phyloP scores from a whole-genome alignment of 2,113 vertebrate species.

The Aldabrachelys gigantea region DNA sequence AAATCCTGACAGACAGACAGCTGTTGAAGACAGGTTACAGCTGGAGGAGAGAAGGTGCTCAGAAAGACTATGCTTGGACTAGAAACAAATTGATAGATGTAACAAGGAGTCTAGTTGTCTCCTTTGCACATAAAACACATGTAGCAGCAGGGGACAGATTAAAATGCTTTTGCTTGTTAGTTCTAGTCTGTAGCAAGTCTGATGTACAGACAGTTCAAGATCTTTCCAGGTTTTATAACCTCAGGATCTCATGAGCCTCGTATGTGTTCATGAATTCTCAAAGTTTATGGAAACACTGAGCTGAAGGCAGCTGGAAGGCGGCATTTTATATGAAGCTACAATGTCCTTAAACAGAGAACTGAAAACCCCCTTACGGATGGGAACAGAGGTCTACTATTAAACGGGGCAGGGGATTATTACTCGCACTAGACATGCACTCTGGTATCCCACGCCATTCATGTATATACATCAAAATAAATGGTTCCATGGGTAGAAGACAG shows the following conservation, averaged over 20 bases:
- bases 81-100: rapidly evolving
- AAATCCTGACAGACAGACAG: background rate
- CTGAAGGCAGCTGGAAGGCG: background rate
- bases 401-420: background rate
- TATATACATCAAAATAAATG: background rate
- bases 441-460: rapidly evolving
- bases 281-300: background rate
- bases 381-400: background rate
- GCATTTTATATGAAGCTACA: background rate
- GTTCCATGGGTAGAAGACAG: background rate
- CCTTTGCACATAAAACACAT: too few relatives aligned
- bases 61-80: rapidly evolving
- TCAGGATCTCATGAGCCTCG: background rate
- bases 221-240: background rate
- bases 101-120: rapidly evolving
- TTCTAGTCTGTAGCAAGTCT: background rate
- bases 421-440: background rate
- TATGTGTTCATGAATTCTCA: background rate
- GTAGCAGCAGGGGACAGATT: background rate
- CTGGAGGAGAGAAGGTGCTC: background rate
- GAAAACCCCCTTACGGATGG: rapidly evolving
- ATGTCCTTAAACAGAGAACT: background rate
- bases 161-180: background rate
- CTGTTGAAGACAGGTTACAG: background rate
- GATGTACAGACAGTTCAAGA: background rate